These are phyloP conservation scores for Delia radicum DNA, from an alignment of 1,140 invertebrate genomes.

Conservation along the genomic window DNA sequence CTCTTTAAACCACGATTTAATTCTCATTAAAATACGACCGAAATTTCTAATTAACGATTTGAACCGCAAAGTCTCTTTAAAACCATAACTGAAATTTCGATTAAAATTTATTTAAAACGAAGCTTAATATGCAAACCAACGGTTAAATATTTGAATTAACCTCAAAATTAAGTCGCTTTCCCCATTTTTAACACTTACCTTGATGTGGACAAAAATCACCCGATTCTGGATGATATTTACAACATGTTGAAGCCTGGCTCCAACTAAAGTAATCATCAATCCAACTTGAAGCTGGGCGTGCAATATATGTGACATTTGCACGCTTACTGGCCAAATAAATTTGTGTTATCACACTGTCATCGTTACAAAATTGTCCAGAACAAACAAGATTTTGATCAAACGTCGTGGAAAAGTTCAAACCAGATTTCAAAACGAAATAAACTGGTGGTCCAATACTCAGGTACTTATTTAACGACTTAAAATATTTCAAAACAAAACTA, in stretches of 20 bases:
- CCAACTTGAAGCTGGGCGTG: slow-evolving; percentile 89
- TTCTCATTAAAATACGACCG: no score
- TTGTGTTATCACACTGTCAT: slow-evolving; percentile 81
- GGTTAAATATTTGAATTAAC: no score
- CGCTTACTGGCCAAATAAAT: slow-evolving; percentile 73
- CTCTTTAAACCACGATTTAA: no score
- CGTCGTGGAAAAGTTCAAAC: slow-evolving; percentile 74
- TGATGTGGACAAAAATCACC: slow-evolving; percentile 70
- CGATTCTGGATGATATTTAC: slow-evolving; percentile 62
- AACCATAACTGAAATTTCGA: no score
- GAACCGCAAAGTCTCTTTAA: no score
- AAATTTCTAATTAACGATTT: no score
- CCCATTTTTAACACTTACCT: slow-evolving; percentile 52
- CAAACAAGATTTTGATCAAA: slow-evolving; percentile 84
- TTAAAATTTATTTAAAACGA: no score
- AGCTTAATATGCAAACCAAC: no score
- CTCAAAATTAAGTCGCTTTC: no score
- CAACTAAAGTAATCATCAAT: slow-evolving; percentile 96
- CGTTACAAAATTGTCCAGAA: slow-evolving; percentile 74
- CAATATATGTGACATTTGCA: slow-evolving; percentile 78
- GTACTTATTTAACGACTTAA: slow-evolving; percentile 81
- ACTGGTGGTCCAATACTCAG: slow-evolving; percentile 94
- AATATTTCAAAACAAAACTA: slow-evolving; percentile 91
- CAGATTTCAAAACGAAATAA: slow-evolving; percentile 91
- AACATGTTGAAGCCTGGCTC: slow-evolving; percentile 64